Evolutionary conservation across 2,888 invertebrate genomes (phyloP).

Genomic region (Euclidia mi): DNA sequence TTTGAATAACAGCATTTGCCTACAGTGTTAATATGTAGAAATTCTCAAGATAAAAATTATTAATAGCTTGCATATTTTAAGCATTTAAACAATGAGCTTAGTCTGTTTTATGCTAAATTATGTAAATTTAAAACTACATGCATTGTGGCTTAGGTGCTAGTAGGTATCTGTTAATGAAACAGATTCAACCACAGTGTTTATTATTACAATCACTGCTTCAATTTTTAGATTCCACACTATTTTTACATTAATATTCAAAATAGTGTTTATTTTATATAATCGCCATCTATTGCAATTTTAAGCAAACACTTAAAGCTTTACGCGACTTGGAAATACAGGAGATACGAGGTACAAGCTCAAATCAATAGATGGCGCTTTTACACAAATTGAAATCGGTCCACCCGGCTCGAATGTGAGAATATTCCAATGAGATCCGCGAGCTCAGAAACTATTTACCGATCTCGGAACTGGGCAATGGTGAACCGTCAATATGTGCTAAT

Average conservation of each 20-base stretch:
- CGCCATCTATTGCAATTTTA: conserved; percentile 75
- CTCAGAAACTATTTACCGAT: conserved; percentile 38
- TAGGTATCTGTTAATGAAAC: too few species aligned
- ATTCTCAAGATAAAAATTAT: too few species aligned
- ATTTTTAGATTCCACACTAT: too few species aligned
- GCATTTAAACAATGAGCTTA: too few species aligned
- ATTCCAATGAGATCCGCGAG: conserved; percentile 77
- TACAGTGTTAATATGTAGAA: too few species aligned
- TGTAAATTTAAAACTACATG: too few species aligned
- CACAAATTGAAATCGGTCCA: conserved; percentile 80
- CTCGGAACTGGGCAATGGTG: conserved; percentile 79
- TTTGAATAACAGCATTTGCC: too few species aligned
- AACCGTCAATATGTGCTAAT: conserved; percentile 74
- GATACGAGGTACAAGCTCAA: conserved; percentile 36
- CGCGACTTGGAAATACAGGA: conserved; percentile 23
- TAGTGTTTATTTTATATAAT: conserved; percentile 33
- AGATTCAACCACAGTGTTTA: too few species aligned
- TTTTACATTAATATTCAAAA: conserved; percentile 15
- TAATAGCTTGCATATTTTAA: too few species aligned
- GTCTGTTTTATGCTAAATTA: too few species aligned
- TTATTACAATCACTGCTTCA: too few species aligned
- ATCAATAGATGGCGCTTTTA: conserved; percentile 84
- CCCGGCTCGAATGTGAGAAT: conserved; percentile 60
- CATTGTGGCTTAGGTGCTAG: too few species aligned
- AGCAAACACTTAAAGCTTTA: conserved; percentile 28